These are phyloP conservation scores for Lucilia cuprina DNA, from an alignment of 1,140 invertebrate species.

Conservation along the genomic window DNA sequence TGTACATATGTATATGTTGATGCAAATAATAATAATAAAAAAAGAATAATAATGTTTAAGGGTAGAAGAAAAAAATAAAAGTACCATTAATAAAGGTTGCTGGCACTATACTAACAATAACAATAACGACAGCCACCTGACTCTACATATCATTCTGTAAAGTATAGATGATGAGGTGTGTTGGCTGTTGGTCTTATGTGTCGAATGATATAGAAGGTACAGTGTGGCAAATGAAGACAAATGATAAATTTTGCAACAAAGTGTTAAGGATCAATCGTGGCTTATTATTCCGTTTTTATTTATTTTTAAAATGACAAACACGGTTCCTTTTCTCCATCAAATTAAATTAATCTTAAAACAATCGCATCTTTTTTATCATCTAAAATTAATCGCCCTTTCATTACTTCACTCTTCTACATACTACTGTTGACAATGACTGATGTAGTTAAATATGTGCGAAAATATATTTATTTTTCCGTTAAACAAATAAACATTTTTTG, in stretches of 20 bases:
- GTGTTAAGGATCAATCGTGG: neutral
- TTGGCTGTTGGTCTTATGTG: neutral
- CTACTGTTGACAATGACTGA: slow-evolving; percentile 1
- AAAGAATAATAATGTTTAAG: neutral
- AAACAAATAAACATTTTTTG: slow-evolving; percentile 4
- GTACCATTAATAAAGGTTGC: slow-evolving; percentile 10
- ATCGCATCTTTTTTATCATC: neutral
- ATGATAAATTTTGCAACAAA: too few species aligned
- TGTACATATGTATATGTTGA: too few species aligned
- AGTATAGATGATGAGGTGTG: neutral
- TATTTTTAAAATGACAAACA: neutral
- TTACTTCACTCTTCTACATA: too few species aligned
- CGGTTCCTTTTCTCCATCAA: neutral
- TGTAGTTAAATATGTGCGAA: slow-evolving; percentile 4
- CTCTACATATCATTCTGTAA: neutral
- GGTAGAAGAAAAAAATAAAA: neutral
- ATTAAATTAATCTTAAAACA: neutral
- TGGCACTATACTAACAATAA: neutral
- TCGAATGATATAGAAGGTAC: neutral
- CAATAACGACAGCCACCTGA: neutral
- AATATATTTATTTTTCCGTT: slow-evolving; percentile 12
- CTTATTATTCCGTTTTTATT: neutral
- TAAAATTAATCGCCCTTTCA: too few species aligned
- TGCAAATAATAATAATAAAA: neutral
- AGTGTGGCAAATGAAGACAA: neutral